A percentile compares a stretch with the other conserved stretches of the same genome.
These are phyloP conservation scores for Mythimna albipuncta DNA, from an alignment of 2,888 invertebrate genomes.

Conservation along the genomic window DNA sequence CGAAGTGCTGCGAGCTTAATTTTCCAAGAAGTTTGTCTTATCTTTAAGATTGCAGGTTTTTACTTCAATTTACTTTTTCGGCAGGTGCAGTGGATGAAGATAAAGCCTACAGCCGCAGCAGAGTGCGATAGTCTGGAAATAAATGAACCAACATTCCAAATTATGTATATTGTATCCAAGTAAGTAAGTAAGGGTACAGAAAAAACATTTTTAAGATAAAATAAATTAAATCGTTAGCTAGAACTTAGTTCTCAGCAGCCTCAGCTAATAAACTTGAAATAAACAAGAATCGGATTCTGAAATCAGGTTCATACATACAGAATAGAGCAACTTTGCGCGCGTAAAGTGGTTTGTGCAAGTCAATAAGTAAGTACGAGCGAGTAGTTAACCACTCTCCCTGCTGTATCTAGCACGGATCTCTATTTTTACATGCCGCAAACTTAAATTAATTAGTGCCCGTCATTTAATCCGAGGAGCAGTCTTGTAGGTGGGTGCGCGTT, in stretches of 20 bases:
- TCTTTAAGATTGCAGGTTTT: slow-evolving; percentile 41
- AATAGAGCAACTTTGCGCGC: slow-evolving; percentile 51
- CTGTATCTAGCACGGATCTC: slow-evolving; percentile 73
- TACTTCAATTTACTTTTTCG: slow-evolving; percentile 40
- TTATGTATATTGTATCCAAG: background rate
- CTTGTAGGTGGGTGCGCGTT: slow-evolving; percentile 86
- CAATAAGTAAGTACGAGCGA: slow-evolving; percentile 51
- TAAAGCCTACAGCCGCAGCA: slow-evolving; percentile 16
- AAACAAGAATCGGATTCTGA: slow-evolving; percentile 55
- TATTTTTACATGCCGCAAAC: slow-evolving; percentile 81
- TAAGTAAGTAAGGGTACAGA: background rate
- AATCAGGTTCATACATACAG: slow-evolving; percentile 58
- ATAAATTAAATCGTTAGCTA: slow-evolving; percentile 47
- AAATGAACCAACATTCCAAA: background rate
- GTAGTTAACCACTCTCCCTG: slow-evolving; percentile 63
- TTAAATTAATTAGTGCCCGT: slow-evolving; percentile 89
- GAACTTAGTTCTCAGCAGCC: slow-evolving; percentile 33
- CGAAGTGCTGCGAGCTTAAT: slow-evolving; percentile 27
- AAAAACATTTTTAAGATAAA: slow-evolving; percentile 6
- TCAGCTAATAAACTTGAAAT: slow-evolving; percentile 50
- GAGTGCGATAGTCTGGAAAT: background rate
- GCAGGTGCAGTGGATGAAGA: slow-evolving; percentile 21
- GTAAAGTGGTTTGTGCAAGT: slow-evolving; percentile 52
- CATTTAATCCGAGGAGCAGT: slow-evolving; percentile 86
- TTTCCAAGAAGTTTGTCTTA: slow-evolving; percentile 40